Evolutionary conservation across 2,888 invertebrate genomes (phyloP).

Genomic region (Cheilosia impressa): DNA sequence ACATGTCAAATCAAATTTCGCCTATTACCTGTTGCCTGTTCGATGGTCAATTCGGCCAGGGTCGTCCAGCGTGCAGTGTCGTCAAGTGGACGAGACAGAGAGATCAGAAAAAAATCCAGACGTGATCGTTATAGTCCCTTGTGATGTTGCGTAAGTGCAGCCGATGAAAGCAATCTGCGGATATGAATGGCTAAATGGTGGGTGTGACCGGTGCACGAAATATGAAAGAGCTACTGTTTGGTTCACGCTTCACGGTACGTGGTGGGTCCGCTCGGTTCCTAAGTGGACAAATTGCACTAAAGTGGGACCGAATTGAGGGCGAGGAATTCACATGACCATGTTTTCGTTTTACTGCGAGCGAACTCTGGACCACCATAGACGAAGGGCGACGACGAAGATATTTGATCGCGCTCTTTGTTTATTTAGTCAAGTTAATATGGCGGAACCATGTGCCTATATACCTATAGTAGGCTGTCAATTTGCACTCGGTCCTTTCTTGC

Average conservation of each 20-base stretch:
- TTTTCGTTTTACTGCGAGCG: too few relatives aligned
- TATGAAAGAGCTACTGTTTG: conserved; percentile 40
- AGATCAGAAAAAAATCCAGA: conserved; percentile 33
- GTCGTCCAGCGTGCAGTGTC: conserved; percentile 35
- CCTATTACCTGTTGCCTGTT: conserved; percentile 61
- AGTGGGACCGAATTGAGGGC: conserved; percentile 14
- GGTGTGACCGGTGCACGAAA: conserved; percentile 59
- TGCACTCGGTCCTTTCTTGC: too few relatives aligned
- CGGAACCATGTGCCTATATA: too few relatives aligned
- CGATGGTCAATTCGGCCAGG: conserved; percentile 67
- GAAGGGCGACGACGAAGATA: too few relatives aligned
- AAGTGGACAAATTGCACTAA: conserved; percentile 62
- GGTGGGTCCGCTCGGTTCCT: conserved; percentile 48
- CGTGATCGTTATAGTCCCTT: conserved; percentile 17
- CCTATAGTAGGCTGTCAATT: too few relatives aligned
- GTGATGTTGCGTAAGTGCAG: conserved; percentile 6
- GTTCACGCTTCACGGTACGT: conserved; percentile 48
- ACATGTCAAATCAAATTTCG: conserved; percentile 72
- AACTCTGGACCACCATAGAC: too few relatives aligned
- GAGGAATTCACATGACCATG: background rate
- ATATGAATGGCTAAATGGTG: conserved; percentile 38
- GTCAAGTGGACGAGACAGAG: conserved; percentile 71
- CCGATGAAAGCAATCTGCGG: conserved; percentile 30
- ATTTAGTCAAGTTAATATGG: too few relatives aligned
- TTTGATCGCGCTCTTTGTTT: too few relatives aligned